Conservation (phyloP, 1,140 invertebrate species). For the Aphelenchoides avenae region DNA sequence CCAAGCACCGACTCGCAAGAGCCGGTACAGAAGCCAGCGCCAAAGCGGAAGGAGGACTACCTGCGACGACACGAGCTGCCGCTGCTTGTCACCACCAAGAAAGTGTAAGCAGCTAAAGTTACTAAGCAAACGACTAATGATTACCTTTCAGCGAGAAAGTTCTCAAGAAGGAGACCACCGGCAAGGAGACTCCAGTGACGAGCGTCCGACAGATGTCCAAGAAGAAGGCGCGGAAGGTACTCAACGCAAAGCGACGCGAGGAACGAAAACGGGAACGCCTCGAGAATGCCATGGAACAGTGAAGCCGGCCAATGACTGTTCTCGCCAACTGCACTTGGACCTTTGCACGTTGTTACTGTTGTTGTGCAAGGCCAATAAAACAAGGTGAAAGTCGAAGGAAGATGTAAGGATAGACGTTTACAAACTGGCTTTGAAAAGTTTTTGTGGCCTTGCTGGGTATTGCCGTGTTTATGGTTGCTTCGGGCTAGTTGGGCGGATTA, state of each 20-base stretch:
- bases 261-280: conserved; percentile 22
- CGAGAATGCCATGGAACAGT: conserved; percentile 25
- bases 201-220: conserved; percentile 22
- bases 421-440: too few species aligned
- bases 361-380: too few species aligned
- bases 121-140: neutral
- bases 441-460: too few species aligned
- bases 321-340: too few species aligned
- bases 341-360: too few species aligned
- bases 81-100: neutral
- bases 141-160: neutral
- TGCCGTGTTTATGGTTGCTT: too few species aligned
- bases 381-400: too few species aligned
- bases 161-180: conserved; percentile 3
- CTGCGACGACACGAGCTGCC: too few species aligned
- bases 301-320: too few species aligned
- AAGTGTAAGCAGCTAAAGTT: neutral
- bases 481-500: too few species aligned
- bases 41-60: conserved; percentile 14
- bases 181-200: conserved; percentile 1
- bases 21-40: neutral
- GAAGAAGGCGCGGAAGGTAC: conserved; percentile 26
- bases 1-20: conserved; percentile 21
- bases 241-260: conserved; percentile 24
- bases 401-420: too few species aligned